Evolutionary conservation across 2,888 invertebrate species (phyloP).

Genomic region (Ectobius pallidus): DNA sequence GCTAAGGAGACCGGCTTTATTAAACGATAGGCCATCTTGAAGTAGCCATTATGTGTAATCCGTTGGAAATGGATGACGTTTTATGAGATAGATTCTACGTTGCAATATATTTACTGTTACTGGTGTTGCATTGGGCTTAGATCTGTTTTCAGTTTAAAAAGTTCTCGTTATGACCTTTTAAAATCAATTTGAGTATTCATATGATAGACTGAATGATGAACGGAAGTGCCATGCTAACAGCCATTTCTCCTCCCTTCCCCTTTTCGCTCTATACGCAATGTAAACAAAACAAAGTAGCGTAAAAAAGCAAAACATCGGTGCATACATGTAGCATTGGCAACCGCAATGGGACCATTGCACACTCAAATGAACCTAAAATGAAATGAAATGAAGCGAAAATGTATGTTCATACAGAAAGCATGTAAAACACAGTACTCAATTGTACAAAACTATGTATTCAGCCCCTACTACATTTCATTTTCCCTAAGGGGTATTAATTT

Average conservation of each 20-base stretch:
- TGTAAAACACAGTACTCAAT: constrained; percentile 35
- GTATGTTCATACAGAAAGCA: constrained; percentile 38
- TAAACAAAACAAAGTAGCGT: constrained; percentile 32
- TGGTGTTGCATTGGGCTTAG: background rate
- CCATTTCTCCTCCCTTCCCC: no score
- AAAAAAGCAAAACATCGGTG: constrained; percentile 30
- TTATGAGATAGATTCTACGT: no score
- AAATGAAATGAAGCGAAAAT: constrained; percentile 36
- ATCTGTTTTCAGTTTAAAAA: background rate
- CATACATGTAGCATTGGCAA: constrained; percentile 13
- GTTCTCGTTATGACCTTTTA: constrained; percentile 3
- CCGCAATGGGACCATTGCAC: constrained; percentile 35
- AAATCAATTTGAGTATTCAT: constrained; percentile 30
- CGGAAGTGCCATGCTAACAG: constrained; percentile 4
- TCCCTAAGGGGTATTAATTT: constrained; percentile 36
- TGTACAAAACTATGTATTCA: constrained; percentile 33
- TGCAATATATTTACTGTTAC: no score
- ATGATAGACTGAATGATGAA: constrained; percentile 23
- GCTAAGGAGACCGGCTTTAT: no score
- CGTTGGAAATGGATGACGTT: no score
- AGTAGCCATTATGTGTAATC: no score
- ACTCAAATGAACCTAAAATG: constrained; percentile 37
- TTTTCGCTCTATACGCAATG: background rate
- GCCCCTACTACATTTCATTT: constrained; percentile 31
- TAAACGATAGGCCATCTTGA: no score